Evolutionary conservation across 2,888 invertebrate species (phyloP), one percentile per base, ranked within the genome.

Genomic region (Drepana falcataria): DNA sequence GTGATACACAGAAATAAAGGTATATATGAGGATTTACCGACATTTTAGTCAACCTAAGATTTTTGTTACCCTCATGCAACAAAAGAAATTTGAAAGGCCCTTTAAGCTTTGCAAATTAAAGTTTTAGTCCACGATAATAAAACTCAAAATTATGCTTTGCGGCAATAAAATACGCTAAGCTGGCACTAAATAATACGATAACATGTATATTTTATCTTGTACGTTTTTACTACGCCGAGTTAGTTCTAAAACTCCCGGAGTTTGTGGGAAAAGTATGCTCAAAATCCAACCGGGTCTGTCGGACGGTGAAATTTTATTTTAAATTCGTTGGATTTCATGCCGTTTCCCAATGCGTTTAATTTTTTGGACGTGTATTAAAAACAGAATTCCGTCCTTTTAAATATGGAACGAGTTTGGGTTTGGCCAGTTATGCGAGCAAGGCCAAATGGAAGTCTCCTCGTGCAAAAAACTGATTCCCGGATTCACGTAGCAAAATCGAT

Each of bases 181-280:
- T 6, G 34, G 59, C 57, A 63, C 65, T 71, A 68, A 69, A 71
- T 64, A 66, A 69, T 69, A 63, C 55, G 55, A 58, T 57, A 54
- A 59, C 57, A 59, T 66, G 74, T 73, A 75, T 72, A 75, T 79
- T 83, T 80, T 77, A 80, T 75, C 73, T 76, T 67, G 59, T 56
- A 65, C 66, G 69, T 76, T 81, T 85, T 80, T 75, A 79, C 73
- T 72, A 65, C 69, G 61, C 59, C 66, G 71, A 69, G 73, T 75
- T 80, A 79, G 80, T 82, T 83, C 79, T 79, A 79, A 81, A 85
- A 85, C 79, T 83, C 80, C 63, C 64, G 65, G 70, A 71, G 73
- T 73, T 70, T 76, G 75, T 71, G 73, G 75, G 63, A 60, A 58
- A 69, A 72, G 68, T 71, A 68, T 65, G 73, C 75, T 81, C 77